Conservation (phyloP, 2,797 vertebrate genomes). For the Meriones psammophilus region DNA sequence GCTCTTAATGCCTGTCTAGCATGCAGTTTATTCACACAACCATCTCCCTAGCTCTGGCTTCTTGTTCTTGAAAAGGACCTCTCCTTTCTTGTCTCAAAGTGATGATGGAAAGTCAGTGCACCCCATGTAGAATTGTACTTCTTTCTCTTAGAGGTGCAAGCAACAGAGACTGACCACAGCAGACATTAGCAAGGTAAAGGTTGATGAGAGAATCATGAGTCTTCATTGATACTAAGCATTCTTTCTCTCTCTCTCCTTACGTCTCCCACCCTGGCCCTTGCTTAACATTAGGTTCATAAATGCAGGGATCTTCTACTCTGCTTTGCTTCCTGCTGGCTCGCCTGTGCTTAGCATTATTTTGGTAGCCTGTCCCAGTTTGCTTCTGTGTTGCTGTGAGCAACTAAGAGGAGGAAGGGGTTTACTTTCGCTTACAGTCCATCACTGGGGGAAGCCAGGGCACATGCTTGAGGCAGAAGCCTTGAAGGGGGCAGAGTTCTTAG, state of each 20-base stretch:
- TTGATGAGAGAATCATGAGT: not conserved
- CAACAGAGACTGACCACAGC: not conserved
- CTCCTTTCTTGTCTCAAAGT: not conserved
- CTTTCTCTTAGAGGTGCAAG: not conserved
- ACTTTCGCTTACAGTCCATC: too few species aligned
- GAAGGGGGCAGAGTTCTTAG: not conserved
- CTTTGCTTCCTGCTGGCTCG: not conserved
- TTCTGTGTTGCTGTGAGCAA: not conserved
- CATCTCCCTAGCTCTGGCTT: not conserved
- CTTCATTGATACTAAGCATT: not conserved
- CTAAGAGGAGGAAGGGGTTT: not conserved
- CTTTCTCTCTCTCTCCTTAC: not conserved
- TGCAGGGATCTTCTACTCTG: not conserved
- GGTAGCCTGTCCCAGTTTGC: too few species aligned
- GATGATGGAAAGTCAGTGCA: not conserved
- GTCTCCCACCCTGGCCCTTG: not conserved
- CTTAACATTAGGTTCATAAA: not conserved
- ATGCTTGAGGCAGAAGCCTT: not conserved
- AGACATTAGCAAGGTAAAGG: not conserved
- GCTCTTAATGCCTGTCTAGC: not conserved
- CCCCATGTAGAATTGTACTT: not conserved
- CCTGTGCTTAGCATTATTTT: not conserved
- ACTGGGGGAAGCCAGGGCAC: not conserved
- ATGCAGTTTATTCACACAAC: not conserved
- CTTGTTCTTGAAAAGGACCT: not conserved